Conservation (phyloP, 2,888 invertebrate genomes). For the Corythucha ciliata region DNA sequence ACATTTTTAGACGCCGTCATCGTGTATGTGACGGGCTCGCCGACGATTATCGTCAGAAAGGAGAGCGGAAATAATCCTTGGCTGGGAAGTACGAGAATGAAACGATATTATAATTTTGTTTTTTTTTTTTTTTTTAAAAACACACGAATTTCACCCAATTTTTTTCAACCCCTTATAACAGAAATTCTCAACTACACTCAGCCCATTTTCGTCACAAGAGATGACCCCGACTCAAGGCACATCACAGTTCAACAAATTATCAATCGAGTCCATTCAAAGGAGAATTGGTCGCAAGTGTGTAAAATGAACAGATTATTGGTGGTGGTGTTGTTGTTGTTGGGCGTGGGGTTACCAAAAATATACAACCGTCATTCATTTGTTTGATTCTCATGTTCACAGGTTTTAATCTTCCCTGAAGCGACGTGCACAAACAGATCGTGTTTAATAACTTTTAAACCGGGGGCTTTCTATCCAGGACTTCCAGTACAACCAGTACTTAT, state of each 20-base stretch:
- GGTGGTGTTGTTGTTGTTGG: no score
- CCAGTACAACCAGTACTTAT: constrained; percentile 92
- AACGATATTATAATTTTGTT: constrained; percentile 5
- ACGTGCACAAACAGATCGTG: constrained; percentile 92
- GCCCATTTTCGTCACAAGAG: constrained; percentile 87
- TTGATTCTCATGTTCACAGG: constrained; percentile 47
- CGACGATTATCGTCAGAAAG: constrained; percentile 72
- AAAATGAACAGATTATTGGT: no score
- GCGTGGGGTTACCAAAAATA: no score
- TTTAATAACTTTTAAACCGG: constrained; percentile 79
- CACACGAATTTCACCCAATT: background rate
- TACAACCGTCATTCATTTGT: no score
- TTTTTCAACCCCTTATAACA: constrained; percentile 42
- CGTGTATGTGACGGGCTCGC: constrained; percentile 70
- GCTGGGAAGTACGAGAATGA: constrained; percentile 68
- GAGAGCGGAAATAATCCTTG: constrained; percentile 71
- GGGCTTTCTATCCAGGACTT: constrained; percentile 91
- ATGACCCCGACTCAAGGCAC: constrained; percentile 84
- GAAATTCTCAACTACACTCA: constrained; percentile 89
- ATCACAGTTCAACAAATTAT: constrained; percentile 85
- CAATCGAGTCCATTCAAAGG: constrained; percentile 67
- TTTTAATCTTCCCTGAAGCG: constrained; percentile 91
- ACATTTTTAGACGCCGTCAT: constrained; percentile 81
- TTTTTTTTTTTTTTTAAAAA: constrained; percentile 18
- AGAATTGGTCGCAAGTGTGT: constrained; percentile 81